Percentiles rank a stretch among this genome's conserved stretches.
Conservation (phyloP, 1,140 invertebrate species). For the Megathymus violae region DNA sequence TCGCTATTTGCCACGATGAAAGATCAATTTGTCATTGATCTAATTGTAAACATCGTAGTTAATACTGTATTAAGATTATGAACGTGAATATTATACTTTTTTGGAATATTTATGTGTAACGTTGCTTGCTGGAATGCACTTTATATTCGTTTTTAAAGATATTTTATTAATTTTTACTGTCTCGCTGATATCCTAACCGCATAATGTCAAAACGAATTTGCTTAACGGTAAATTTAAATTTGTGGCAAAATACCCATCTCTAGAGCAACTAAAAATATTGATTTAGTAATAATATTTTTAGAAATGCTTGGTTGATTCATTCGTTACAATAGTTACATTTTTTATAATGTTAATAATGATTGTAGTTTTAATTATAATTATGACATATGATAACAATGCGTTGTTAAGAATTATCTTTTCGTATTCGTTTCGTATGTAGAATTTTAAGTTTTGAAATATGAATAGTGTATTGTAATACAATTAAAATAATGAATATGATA, state of each 20-base stretch:
- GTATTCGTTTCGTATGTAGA: neutral
- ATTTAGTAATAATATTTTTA: slow-evolving; percentile 19
- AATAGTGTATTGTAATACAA: neutral
- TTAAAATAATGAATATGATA: too few relatives aligned
- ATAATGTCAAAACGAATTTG: slow-evolving; percentile 9
- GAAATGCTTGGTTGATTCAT: slow-evolving; percentile 9
- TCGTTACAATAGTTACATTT: neutral
- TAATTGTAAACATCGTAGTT: too few relatives aligned
- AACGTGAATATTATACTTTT: too few relatives aligned
- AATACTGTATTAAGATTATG: too few relatives aligned
- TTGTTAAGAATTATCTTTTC: neutral
- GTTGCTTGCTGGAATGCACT: too few relatives aligned
- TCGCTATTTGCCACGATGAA: too few relatives aligned
- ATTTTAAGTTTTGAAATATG: neutral
- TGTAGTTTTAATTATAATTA: neutral
- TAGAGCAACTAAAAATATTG: slow-evolving; percentile 15
- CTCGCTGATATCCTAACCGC: neutral
- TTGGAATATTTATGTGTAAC: too few relatives aligned
- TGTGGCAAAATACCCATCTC: neutral
- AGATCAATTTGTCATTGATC: too few relatives aligned
- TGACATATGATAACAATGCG: neutral
- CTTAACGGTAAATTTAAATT: neutral
- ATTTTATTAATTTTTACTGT: neutral
- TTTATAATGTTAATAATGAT: slow-evolving; percentile 1
- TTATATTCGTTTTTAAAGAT: neutral